Base-by-base conservation (phyloP, 2,797 vertebrate genomes). In the Hippocampus kuda region DNA sequence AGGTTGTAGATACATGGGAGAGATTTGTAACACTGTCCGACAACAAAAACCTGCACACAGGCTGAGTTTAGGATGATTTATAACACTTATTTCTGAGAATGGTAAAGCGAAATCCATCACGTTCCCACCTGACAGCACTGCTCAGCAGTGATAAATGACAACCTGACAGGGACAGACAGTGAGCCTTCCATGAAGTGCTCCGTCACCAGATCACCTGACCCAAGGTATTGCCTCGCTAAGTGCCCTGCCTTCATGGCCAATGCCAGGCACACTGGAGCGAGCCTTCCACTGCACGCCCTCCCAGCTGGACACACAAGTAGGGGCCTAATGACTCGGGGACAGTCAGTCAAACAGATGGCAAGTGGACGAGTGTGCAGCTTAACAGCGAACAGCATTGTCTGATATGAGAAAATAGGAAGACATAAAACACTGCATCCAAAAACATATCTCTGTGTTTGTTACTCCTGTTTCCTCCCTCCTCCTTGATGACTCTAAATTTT, bases 71-170 rank as follows among this genome's bases (percentile, higher is more conserved):
- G 83, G 78, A 90, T 92, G 92, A 93, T 92, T 93, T 93, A 93
- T 93, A 88, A 90, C 82, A 83, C 91, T 91, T 92, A 91, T 92
- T 93, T 92, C 91, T 91, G 87, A 91, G 91, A 90, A 90, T 90
- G 88, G 90, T 91, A 90, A 92, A 91, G 90, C 86, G 84, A 90
- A 91, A 93, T 93, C 91, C 92, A 92, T 93, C 91, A 91, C 81
- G 78, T 80, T 89, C 90, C 86, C 90, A 91, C 88, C 90, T 92
- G 92, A 91, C 88, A 88, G 81, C 69, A 69, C 86, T 89, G 88
- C 88, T 91, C 89, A 89, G 84, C 87, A 83, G 84, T 92, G 92
- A 93, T 91, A 92, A 89, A 93, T 91, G 91, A 92, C 88, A 85
- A 88, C 83, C 89, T 91, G 91, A 88, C 89, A 91, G 87, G 79